These are phyloP conservation scores for Heteromormyrus szaboi DNA, from an alignment of 2,797 vertebrate genomes.

Conservation along the genomic window DNA sequence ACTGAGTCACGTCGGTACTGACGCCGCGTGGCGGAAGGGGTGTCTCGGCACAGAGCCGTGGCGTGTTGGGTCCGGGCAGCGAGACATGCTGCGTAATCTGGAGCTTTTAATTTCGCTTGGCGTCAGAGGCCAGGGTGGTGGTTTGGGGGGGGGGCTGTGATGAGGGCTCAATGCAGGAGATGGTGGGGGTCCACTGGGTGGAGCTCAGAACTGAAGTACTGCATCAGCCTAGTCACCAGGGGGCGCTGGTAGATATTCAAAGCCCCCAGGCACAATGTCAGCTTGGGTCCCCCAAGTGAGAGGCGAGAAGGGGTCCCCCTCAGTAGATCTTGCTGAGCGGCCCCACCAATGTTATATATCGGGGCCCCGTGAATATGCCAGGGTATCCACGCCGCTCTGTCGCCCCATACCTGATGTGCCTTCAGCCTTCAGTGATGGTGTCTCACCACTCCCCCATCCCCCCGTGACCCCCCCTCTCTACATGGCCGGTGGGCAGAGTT, in stretches of 20 bases:
- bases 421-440: not conserved
- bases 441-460: not conserved
- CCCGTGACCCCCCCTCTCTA: not conserved
- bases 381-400: not conserved
- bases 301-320: not conserved
- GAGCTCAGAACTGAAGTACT: not conserved
- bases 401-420: not conserved
- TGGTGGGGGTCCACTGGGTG: not conserved
- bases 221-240: not conserved
- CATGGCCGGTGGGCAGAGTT: not conserved
- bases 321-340: not conserved
- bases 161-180: not conserved
- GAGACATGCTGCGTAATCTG: not conserved
- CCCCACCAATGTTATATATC: not conserved
- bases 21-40: not conserved
- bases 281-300: not conserved
- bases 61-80: not conserved
- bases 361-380: not conserved
- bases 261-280: not conserved
- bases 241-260: not conserved
- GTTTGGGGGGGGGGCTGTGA: not conserved
- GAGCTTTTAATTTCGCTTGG: conserved; percentile 10
- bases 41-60: not conserved
- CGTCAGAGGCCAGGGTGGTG: not conserved
- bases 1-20: not conserved